These are phyloP conservation scores for Octodonta nipae DNA, from an alignment of 2,888 invertebrate genomes.

Conservation along the genomic window DNA sequence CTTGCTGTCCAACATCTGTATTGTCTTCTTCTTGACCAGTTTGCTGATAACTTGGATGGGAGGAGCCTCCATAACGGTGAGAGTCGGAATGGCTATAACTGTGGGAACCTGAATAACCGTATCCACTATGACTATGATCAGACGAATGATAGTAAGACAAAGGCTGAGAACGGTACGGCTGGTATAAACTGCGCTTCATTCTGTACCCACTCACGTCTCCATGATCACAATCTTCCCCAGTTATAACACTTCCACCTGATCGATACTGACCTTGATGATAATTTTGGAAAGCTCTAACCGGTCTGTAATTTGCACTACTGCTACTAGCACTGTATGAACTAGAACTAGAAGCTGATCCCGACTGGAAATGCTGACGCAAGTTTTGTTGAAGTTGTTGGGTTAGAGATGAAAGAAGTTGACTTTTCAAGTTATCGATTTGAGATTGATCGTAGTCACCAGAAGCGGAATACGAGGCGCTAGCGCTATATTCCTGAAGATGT, in stretches of 20 bases:
- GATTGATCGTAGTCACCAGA: constrained; percentile 15
- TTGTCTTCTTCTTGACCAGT: background rate
- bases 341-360: constrained; percentile 7
- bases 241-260: constrained; percentile 8
- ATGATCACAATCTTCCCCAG: constrained; percentile 15
- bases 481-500: constrained; percentile 22
- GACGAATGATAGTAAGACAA: too few relatives aligned
- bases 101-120: too few relatives aligned
- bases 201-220: constrained; percentile 14
- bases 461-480: constrained; percentile 10
- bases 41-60: background rate
- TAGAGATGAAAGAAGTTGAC: constrained; percentile 27
- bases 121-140: too few relatives aligned
- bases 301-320: constrained; percentile 17
- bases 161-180: constrained; percentile 11
- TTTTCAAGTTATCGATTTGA: constrained; percentile 24
- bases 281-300: constrained; percentile 15
- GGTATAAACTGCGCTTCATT: constrained; percentile 13
- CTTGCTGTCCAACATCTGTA: constrained; percentile 1
- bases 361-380: constrained; percentile 23
- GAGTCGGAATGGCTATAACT: too few relatives aligned
- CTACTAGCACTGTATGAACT: constrained; percentile 22
- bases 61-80: too few relatives aligned
- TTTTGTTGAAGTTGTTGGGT: constrained; percentile 29
- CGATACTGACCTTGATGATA: constrained; percentile 13